Evolutionary conservation across 2,113 vertebrate genomes (phyloP).

Genomic region (Progne subis): DNA sequence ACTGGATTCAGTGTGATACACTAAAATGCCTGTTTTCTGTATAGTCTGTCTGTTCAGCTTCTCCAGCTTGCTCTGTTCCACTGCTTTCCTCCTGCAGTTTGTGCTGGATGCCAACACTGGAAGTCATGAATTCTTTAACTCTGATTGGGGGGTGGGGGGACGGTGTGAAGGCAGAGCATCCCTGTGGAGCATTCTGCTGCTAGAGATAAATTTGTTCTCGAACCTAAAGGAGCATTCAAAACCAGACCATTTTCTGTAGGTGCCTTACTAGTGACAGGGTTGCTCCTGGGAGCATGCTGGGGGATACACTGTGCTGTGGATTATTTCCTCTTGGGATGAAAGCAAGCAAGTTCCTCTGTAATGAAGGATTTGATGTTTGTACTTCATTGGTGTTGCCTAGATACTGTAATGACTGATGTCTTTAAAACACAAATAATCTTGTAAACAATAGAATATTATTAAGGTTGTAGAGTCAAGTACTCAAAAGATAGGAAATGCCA

Average conservation of each 20-base stretch:
- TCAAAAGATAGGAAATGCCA: neutral
- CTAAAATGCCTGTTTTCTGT: neutral
- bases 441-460: neutral
- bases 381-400: neutral
- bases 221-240: neutral
- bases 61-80: neutral
- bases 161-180: neutral
- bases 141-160: fast-evolving
- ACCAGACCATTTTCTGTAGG: neutral
- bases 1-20: neutral
- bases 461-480: neutral
- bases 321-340: neutral
- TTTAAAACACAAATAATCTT: conserved; percentile 2
- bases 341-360: neutral
- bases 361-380: neutral
- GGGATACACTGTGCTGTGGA: neutral
- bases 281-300: neutral
- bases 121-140: fast-evolving
- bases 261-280: neutral
- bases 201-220: neutral
- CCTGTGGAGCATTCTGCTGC: neutral
- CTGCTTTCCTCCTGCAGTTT: neutral
- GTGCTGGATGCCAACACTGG: neutral
- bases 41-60: neutral
- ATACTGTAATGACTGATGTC: neutral